Evolutionary conservation across 1,140 invertebrate genomes (phyloP).

Genomic region (Tetragonula clypearis): DNA sequence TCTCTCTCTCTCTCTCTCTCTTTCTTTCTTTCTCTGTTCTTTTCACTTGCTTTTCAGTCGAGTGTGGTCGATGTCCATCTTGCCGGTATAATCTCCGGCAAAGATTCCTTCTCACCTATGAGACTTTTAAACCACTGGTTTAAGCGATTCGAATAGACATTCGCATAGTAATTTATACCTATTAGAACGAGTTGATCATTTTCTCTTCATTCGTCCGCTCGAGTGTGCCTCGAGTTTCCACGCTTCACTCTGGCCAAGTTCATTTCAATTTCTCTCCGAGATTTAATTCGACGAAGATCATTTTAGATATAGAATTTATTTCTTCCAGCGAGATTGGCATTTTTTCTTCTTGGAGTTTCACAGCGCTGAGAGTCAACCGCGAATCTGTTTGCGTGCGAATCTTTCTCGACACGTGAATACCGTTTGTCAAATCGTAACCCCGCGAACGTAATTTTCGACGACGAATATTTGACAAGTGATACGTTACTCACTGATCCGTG

Average conservation of each 20-base stretch:
- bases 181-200: slow-evolving; percentile 3
- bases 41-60: background rate
- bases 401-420: background rate
- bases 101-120: slow-evolving; percentile 31
- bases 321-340: no score
- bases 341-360: no score
- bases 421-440: background rate
- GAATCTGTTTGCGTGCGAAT: no score
- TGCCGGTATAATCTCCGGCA: slow-evolving; percentile 48
- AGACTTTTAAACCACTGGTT: slow-evolving; percentile 4
- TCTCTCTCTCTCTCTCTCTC: background rate
- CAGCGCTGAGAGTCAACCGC: no score
- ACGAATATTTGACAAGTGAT: background rate
- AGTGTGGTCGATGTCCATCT: slow-evolving; percentile 47
- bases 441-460: background rate
- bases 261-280: background rate
- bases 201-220: background rate
- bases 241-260: background rate
- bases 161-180: background rate
- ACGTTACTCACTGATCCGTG: no score
- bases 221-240: slow-evolving; percentile 1
- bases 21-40: background rate
- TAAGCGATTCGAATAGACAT: slow-evolving; percentile 42
- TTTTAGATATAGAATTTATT: no score
- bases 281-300: background rate